phyloP scores from a whole-genome alignment of 2,113 vertebrate species.

The Tursiops truncatus region DNA sequence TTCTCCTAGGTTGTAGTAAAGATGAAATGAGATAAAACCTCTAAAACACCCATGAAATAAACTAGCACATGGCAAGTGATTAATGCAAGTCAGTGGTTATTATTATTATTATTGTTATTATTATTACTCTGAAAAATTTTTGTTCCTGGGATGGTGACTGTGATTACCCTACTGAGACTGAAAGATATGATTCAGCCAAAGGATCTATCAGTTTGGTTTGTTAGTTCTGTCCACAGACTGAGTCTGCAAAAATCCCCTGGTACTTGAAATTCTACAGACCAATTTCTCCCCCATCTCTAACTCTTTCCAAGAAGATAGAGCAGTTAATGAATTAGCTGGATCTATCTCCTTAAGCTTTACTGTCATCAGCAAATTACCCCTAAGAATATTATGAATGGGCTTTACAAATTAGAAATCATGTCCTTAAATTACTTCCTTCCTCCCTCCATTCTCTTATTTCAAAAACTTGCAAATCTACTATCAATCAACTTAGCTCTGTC shows the following conservation, averaged over 20 bases:
- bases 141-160: not conserved
- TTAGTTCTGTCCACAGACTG: conserved; percentile 2
- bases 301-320: conserved; percentile 66
- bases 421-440: conserved; percentile 72
- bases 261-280: conserved; percentile 64
- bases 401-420: conserved; percentile 68
- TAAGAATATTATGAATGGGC: conserved; percentile 65
- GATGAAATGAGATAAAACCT: not conserved
- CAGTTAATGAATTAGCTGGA: conserved; percentile 71
- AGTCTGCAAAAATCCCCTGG: conserved; percentile 16
- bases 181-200: not conserved
- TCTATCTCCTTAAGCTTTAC: conserved; percentile 67
- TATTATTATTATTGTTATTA: not conserved
- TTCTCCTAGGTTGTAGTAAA: not conserved
- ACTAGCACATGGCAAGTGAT: not conserved
- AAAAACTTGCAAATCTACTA: conserved; percentile 46
- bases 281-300: conserved; percentile 48
- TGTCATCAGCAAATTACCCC: conserved; percentile 74
- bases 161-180: not conserved
- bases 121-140: not conserved
- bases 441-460: conserved; percentile 53
- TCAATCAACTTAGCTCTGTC: conserved; percentile 27
- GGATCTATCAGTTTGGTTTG: not conserved
- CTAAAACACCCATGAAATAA: not conserved
- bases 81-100: not conserved